A percentile compares a stretch with the other conserved stretches of the same genome.
These are phyloP conservation scores for Sebastes itinus DNA, from an alignment of 2,797 vertebrate species.

Conservation along the genomic window DNA sequence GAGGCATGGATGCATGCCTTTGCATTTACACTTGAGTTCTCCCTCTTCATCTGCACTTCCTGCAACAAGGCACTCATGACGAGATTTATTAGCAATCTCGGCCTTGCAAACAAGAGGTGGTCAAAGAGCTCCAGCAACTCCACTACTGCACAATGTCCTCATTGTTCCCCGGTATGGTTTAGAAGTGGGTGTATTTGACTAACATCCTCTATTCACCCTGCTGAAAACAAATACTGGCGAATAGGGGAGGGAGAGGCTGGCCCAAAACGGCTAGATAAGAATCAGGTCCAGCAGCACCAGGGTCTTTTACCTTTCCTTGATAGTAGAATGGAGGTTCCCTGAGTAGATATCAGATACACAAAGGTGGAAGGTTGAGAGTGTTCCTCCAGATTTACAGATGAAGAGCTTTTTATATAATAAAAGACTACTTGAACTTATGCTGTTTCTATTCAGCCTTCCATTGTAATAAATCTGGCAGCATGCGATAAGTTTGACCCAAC, in stretches of 20 bases:
- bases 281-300: conserved; percentile 17
- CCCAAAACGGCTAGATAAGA: conserved; percentile 38
- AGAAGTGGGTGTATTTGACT: conserved; percentile 63
- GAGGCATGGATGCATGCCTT: conserved; percentile 8
- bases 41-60: conserved; percentile 32
- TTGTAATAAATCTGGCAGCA: neutral
- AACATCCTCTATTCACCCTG: conserved; percentile 51
- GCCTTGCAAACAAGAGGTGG: conserved; percentile 44
- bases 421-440: neutral
- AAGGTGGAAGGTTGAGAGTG: neutral
- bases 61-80: conserved; percentile 3
- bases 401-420: neutral
- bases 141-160: conserved; percentile 60
- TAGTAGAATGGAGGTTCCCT: conserved; percentile 17
- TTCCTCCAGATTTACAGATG: neutral
- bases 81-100: conserved; percentile 49
- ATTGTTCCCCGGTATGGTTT: conserved; percentile 70
- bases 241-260: conserved; percentile 23
- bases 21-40: conserved; percentile 16
- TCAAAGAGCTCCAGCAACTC: conserved; percentile 43
- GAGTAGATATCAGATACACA: neutral
- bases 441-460: neutral
- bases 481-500: neutral
- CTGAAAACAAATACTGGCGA: conserved; percentile 62
- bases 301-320: conserved; percentile 7